Conservation (phyloP, 1,140 invertebrate genomes). For the Chlorops oryzae region DNA sequence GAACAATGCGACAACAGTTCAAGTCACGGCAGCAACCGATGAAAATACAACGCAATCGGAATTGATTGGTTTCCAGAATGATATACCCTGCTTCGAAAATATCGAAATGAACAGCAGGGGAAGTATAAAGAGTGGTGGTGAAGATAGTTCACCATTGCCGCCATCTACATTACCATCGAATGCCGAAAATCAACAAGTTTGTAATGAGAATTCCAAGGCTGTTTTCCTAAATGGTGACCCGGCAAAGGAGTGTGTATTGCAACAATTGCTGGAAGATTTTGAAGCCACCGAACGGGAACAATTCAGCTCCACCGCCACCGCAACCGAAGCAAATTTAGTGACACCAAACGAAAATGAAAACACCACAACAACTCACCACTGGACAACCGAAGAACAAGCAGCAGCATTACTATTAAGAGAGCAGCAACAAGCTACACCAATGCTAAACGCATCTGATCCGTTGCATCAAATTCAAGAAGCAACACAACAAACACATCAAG, state of each 20-base stretch:
- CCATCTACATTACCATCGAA: no score
- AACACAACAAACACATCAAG: not conserved
- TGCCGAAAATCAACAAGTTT: not conserved
- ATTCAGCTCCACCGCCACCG: not conserved
- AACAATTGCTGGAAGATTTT: slow-evolving; percentile 5
- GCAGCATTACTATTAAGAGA: no score
- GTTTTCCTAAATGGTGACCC: not conserved
- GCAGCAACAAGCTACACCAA: not conserved
- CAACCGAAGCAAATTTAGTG: not conserved
- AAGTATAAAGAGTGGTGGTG: no score
- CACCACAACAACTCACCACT: slow-evolving; percentile 2
- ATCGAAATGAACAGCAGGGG: slow-evolving; percentile 18
- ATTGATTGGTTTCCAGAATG: slow-evolving; percentile 42
- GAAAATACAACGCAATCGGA: slow-evolving; percentile 17
- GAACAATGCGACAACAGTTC: not conserved
- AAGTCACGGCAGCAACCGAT: no score
- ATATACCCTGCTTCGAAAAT: slow-evolving; percentile 43
- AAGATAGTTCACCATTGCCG: no score
- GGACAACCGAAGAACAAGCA: slow-evolving; percentile 7
- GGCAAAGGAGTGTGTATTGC: not conserved
- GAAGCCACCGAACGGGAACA: not conserved
- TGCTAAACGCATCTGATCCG: no score
- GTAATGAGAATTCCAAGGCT: not conserved
- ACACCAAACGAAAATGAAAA: not conserved
- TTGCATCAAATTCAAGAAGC: not conserved